Base-by-base conservation (phyloP, 2,797 vertebrate species). In the Craterocephalus amniculus region DNA sequence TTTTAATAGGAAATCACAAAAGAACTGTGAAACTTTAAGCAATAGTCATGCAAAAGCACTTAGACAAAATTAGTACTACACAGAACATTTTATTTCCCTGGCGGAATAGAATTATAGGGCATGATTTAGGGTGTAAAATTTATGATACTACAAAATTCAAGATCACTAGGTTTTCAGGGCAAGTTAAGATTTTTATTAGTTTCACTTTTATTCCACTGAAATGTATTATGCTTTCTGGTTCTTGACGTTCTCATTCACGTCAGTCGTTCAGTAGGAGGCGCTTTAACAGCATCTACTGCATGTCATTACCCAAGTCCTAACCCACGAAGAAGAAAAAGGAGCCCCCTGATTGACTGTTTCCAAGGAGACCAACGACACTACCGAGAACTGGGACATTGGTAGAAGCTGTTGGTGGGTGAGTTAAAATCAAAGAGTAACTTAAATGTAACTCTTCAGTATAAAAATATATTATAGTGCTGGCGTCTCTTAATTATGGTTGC, bases 321-420 rank as follows among this genome's bases (percentile, higher is more conserved):
- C 3, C 3, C 59, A 70, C 61, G 81, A 87, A 73, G 77, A 88
- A 89, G 80, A 87, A 65, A 1, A 54, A 18, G 9, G 62, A 56
- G 52, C 58, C 36, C 8, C 38, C 36, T 27, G 61, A 68, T 67
- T 54, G 80, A 64, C 83, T 63, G 91, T 92, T 87, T 87, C 89
- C 89, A 88, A 83, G 88, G 90, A 90, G 79, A 90, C 89, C 74
- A 40, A 22, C 6, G 72, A 84, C 20, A 84, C 81, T 55, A 61
- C 66, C 4, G 31, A 61, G 54, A 54, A 32, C 64, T 78, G 59
- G 58, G 62, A 70, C 74, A 43, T 72, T 66, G 63, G 70, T 64
- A 73, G 57, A 49, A 60, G 68, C 68, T 58, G 61, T 69, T 26
- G 87, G 86, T 89, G 72, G 84, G 88, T 63, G 29, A 51, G 63